Evolutionary conservation across 2,113 vertebrate genomes (phyloP), one percentile per base, ranked within the genome.

Genomic region (Platycercus adscitus): DNA sequence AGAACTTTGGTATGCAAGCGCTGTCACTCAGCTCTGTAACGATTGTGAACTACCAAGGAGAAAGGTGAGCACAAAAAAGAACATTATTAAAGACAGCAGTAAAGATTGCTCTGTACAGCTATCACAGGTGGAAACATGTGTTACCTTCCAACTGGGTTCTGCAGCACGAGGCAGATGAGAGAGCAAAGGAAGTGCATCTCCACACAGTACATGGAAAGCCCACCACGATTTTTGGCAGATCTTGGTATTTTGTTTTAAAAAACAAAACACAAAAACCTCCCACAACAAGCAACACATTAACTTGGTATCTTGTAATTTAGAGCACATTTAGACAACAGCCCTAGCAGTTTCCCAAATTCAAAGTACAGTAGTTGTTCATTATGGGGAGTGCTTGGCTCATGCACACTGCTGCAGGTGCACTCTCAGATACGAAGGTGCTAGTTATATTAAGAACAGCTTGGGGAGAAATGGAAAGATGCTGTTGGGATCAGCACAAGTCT

Each of bases 351-450:
- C n/a, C 61, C 26, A 58, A 60, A 49, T 87, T 79, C 31, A 26
- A n/a, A 91, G 17, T 58, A 49, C 37, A 5, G 1, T 15, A 29
- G 41, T 4, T 73, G 33, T 13, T 56, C 37, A 18, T 70, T 70
- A 37, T 0, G 0, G 16, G 26, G 9, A 60, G 11, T 31, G 25
- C 52, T 81, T 29, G 20, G 28, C 31, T 56, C 66, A 16, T 11
- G 31, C 49, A 24, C 1, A 5, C 16, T 73, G 37, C 35, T 11
- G 10, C n/a, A 70, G 46, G 37, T 69, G 9, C 21, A 31, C 5
- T 28, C 18, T 52, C 50, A 44, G 50, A 11, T 33, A 29, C 6
- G 43, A 58, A 89, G 41, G 29, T 63, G 14, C 19, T 64, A 33
- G 50, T 52, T 75, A 6, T 13, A n/a, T 44, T 65, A 68, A 63